Conservation (phyloP, 1,140 invertebrate species). For the Bombus sibiricus region DNA sequence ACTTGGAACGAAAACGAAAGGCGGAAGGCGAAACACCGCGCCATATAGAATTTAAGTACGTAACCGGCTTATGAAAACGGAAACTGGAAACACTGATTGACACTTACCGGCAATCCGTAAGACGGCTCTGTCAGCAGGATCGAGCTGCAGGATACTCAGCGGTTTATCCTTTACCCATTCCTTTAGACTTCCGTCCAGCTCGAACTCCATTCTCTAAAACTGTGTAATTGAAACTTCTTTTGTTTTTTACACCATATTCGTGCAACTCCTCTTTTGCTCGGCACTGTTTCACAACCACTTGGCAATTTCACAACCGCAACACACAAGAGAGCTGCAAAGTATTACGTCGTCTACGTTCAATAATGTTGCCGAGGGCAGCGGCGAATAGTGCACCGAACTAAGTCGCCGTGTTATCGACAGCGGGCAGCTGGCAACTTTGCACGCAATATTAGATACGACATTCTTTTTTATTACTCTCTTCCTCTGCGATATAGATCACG, state of each 20-base stretch:
- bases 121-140: constrained; percentile 96
- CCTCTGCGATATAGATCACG: background rate
- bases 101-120: constrained; percentile 96
- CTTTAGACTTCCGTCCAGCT: constrained; percentile 92
- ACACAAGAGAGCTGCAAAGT: background rate
- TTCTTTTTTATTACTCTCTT: background rate
- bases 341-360: constrained; percentile 30
- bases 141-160: constrained; percentile 96
- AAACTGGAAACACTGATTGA: constrained; percentile 1
- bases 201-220: constrained; percentile 87
- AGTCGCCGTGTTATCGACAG: constrained; percentile 42
- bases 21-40: constrained; percentile 15
- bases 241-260: constrained; percentile 56
- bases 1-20: constrained; percentile 14
- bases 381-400: constrained; percentile 30
- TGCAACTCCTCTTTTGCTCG: constrained; percentile 21
- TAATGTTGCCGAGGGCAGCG: constrained; percentile 1
- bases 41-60: background rate
- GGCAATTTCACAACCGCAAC: constrained; percentile 39
- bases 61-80: constrained; percentile 29
- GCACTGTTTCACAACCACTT: constrained; percentile 52
- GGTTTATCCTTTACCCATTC: constrained; percentile 98
- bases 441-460: constrained; percentile 26
- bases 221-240: constrained; percentile 18
- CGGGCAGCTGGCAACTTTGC: constrained; percentile 37